Evolutionary conservation across 2,888 invertebrate species (phyloP), one percentile per base, ranked within the genome.

Genomic region (Erpobdella octoculata): DNA sequence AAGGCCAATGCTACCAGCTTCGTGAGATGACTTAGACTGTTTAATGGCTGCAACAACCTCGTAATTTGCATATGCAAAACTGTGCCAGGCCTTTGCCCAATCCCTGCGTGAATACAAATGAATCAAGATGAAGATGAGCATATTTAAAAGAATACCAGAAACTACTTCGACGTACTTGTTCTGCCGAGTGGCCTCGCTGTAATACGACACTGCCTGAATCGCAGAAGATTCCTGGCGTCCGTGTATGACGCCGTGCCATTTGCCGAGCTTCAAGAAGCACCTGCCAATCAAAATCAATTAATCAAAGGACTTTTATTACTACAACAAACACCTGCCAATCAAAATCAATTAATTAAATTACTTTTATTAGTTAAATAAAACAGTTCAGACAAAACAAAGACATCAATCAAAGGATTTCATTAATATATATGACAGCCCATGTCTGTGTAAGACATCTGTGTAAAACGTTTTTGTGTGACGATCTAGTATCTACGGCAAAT

Each of bases 61-160:
- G 80, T 94, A 98, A 84, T 97, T 96, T 88, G 94, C 94, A 80
- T 93, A 93, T 0, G 97, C 98, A 89, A 92, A 94, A 0, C 93
- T 89, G 83, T 98, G 97, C 96, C 97, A 98, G 0, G 97, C 97
- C 82, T 86, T 86, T 76, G 86, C 66, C 71, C 65, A 68, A 28
- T 68, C 69, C 36, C 58, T 67, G 28, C 8, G 64, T 64, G 33
- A 31, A 21, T 12, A 59, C 9, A 59, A 59, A 59, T 59, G 59
- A 59, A 59, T 59, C 59, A 59, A 59, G 9, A 21, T n/a, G 21
- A 59, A 12, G 21, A n/a, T 12, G 15, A 59, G 59, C 25, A 9
- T n/a, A 59, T 59, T 12, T n/a, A 59, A n/a, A 21, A n/a, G n/a
- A n/a, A n/a, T n/a, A n/a, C n/a, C n/a, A n/a, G n/a, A n/a, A n/a